Conservation (phyloP, 2,797 vertebrate genomes). For the Rachycentron canadum region DNA sequence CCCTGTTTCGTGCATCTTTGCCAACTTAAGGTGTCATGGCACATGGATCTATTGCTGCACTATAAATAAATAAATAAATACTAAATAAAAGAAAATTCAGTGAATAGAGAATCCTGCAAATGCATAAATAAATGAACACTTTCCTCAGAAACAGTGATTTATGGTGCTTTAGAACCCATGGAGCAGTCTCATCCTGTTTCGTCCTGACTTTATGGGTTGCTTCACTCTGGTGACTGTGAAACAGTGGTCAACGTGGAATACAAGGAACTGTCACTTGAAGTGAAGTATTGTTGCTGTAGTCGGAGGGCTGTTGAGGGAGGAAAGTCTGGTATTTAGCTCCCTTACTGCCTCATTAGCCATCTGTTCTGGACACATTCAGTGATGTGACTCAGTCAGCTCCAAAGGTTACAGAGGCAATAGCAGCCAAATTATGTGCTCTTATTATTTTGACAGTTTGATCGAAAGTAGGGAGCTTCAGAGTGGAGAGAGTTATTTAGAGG, state of each 20-base stretch:
- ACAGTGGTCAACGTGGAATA: background rate
- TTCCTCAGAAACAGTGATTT: constrained; percentile 7
- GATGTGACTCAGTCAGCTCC: constrained; percentile 25
- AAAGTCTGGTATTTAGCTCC: constrained; percentile 42
- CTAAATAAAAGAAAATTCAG: constrained; percentile 18
- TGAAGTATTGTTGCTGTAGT: constrained; percentile 31
- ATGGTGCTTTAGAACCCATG: constrained; percentile 6
- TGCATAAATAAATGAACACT: constrained; percentile 32
- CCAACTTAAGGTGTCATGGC: constrained; percentile 68
- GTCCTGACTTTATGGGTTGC: constrained; percentile 6
- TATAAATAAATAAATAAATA: constrained; percentile 41
- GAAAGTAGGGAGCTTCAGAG: constrained; percentile 17
- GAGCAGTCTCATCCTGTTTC: constrained; percentile 3
- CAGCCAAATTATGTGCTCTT: constrained; percentile 33
- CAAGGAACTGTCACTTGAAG: constrained; percentile 14
- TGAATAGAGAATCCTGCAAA: constrained; percentile 22
- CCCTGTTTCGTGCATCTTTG: constrained; percentile 46
- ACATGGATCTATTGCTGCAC: constrained; percentile 52
- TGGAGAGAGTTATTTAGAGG: constrained; percentile 13
- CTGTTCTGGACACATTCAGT: constrained; percentile 48
- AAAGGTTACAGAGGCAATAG: constrained; percentile 30
- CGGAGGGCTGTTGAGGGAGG: constrained; percentile 19
- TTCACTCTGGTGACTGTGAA: constrained; percentile 20
- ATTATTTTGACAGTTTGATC: constrained; percentile 32
- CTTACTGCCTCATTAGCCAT: constrained; percentile 48